Base-by-base conservation (phyloP, 2,113 vertebrate species). In the Phalacrocorax carbo region DNA sequence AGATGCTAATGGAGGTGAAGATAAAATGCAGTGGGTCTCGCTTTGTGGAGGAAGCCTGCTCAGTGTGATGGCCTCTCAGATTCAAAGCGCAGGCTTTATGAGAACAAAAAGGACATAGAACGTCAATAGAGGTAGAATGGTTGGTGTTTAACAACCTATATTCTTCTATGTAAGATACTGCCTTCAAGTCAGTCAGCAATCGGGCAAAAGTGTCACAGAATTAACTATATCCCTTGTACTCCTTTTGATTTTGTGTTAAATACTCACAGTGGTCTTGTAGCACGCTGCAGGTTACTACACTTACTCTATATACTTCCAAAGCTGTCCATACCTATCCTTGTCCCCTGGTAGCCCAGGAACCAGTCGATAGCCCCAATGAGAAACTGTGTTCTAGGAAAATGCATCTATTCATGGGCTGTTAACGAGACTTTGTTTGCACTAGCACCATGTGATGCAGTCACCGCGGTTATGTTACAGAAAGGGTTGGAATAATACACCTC, bases 321-420 rank as follows among this genome's bases (percentile, higher is more conserved):
- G 58, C 16, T 81, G 46, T 38, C 76, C 26, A 7, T 44, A 29
- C 46, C 79, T 80, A 25, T 77, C 68, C 34, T 89, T 76, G 65
- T 55, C 44, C 75, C 62, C 64, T 44, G 65, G 57, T 73, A 91
- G 78, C 66, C 44, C 84, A 82, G 84, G 66, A 89, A 69, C 77
- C 52, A 79, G 78, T 72, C 1, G 1, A 46, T 85, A 95, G 78
- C 69, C 93, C 89, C 93, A 82, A 10, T 25, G 78, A 84, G 84
- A 94, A 96, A 48, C 86, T 13, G 20, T 84, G 52, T 91, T 95
- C 87, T 72, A 14, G 9, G 87, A 96, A 95, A 96, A 96, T 87
- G 91, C 84, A 73, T 94, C 87, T 93, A 69, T 95, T 96, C 93
- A 94, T 76, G 94, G 91, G 54, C 89, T 91, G 94, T 85, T 96